A percentile compares a stretch with the other conserved stretches of the same genome.
These are phyloP conservation scores for Saguinus imperator DNA, from an alignment of 2,113 vertebrate genomes.

Conservation along the genomic window DNA sequence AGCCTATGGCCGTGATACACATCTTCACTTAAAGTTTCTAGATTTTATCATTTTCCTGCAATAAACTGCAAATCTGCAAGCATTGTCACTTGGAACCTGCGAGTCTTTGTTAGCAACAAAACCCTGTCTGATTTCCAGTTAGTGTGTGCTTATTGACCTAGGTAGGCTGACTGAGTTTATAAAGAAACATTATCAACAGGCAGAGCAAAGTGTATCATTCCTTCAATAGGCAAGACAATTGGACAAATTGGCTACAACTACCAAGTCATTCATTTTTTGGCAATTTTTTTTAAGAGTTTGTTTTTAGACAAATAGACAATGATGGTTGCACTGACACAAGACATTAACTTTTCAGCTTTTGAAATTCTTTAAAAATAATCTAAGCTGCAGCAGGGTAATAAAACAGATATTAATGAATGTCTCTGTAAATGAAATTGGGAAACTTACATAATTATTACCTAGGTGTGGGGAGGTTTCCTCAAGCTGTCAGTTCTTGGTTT, in stretches of 20 bases:
- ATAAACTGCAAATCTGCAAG: neutral
- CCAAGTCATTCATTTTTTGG: neutral
- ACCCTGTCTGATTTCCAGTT: neutral
- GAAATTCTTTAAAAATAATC: slow-evolving; percentile 39
- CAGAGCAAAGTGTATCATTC: neutral
- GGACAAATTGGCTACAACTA: neutral
- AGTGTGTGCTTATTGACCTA: neutral
- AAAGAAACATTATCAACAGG: neutral
- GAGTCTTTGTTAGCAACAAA: neutral
- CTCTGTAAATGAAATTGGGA: slow-evolving; percentile 30
- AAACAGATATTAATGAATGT: slow-evolving; percentile 13
- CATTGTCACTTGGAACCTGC: neutral
- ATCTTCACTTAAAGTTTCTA: neutral
- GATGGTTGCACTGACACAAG: slow-evolving; percentile 20
- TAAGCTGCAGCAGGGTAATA: neutral
- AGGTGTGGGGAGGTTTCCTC: slow-evolving; percentile 65
- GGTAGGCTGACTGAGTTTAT: neutral
- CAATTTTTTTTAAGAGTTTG: neutral
- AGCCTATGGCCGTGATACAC: neutral
- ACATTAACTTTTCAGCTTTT: slow-evolving; percentile 8
- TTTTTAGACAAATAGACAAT: slow-evolving; percentile 41
- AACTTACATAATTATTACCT: slow-evolving; percentile 82
- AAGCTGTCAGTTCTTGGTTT: slow-evolving; percentile 80
- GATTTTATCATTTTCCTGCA: neutral
- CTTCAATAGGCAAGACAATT: neutral